phyloP scores from a whole-genome alignment of 2,797 vertebrate genomes.

The Babyrousa celebensis region DNA sequence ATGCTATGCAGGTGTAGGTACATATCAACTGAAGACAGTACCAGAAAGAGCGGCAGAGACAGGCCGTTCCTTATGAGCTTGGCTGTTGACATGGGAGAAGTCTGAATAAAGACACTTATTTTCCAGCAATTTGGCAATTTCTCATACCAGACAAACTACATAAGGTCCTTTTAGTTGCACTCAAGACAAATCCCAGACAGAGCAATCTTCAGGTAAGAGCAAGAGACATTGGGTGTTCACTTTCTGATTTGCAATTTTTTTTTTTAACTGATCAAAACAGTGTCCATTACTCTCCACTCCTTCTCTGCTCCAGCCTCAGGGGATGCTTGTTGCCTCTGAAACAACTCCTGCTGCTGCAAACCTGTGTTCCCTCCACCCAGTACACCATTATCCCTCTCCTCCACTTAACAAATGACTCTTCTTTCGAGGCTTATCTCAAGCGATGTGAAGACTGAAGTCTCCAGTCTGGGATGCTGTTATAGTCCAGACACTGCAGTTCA shows the following conservation, averaged over 20 bases:
- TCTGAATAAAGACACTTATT: neutral
- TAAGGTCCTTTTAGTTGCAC: neutral
- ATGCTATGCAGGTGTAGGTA: neutral
- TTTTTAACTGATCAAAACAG: neutral
- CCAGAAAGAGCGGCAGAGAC: neutral
- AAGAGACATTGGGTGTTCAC: neutral
- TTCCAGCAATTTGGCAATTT: neutral
- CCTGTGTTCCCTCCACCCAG: neutral
- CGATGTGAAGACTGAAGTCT: neutral
- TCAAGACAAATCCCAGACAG: conserved; percentile 1
- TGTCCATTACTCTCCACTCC: neutral
- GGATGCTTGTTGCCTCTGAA: neutral
- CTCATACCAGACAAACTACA: neutral
- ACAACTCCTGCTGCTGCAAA: neutral
- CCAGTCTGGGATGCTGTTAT: neutral
- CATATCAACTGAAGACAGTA: neutral
- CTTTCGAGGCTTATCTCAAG: neutral
- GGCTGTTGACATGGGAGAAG: neutral
- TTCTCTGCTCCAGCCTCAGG: neutral
- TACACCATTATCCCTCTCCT: neutral
- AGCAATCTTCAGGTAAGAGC: neutral
- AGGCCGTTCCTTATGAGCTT: neutral
- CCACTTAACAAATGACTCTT: neutral
- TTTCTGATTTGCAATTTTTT: neutral
- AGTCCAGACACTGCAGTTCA: neutral